Conservation (phyloP, 2,113 vertebrate genomes). For the Brachyhypopomus gauderio region DNA sequence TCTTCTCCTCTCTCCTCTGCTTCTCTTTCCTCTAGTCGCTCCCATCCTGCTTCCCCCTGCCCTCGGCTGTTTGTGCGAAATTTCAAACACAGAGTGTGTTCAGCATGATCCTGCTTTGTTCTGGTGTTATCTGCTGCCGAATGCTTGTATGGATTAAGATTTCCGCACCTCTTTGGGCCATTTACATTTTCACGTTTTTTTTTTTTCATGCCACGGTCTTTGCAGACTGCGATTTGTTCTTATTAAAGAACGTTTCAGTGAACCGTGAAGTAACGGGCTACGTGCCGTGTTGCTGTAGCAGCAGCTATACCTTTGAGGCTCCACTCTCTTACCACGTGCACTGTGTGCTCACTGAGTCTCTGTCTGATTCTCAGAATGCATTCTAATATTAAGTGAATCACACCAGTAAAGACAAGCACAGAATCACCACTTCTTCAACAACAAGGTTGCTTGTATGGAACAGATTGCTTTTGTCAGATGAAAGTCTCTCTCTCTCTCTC, state of each 20-base stretch:
- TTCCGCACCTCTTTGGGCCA: neutral
- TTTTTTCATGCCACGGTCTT: neutral
- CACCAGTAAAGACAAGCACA: neutral
- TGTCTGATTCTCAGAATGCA: constrained; percentile 3
- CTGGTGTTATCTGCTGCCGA: constrained; percentile 45
- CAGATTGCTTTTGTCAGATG: neutral
- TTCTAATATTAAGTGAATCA: neutral
- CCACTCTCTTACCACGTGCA: neutral
- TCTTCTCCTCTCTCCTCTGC: constrained; percentile 38
- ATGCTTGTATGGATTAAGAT: neutral
- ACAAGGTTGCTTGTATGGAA: neutral
- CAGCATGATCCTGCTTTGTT: constrained; percentile 58
- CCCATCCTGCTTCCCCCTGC: constrained; percentile 7
- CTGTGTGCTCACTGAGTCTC: neutral
- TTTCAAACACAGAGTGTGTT: constrained; percentile 24
- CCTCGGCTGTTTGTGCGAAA: constrained; percentile 12
- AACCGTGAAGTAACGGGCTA: neutral
- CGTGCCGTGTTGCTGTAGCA: neutral
- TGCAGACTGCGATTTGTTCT: constrained; percentile 21
- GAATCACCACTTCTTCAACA: neutral
- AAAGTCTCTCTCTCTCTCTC: neutral
- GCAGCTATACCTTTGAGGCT: neutral
- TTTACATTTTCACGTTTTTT: constrained; percentile 1
- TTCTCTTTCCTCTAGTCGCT: constrained; percentile 49
- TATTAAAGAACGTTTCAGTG: constrained; percentile 13